These are phyloP conservation scores for Colletes latitarsis DNA, from an alignment of 1,140 invertebrate species.

Conservation along the genomic window DNA sequence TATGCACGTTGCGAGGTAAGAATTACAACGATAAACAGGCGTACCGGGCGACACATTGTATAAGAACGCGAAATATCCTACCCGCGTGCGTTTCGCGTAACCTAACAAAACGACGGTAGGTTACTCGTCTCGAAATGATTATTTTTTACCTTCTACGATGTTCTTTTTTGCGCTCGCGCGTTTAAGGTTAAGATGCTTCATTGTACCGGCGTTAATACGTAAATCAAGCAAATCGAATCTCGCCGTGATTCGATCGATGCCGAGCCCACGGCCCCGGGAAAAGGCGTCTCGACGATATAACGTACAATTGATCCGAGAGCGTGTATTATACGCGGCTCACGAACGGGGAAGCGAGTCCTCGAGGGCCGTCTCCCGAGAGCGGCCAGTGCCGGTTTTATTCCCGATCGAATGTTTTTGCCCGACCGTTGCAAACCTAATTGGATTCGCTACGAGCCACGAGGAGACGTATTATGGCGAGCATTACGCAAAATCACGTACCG, in stretches of 20 bases:
- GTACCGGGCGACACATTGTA: neutral
- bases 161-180: too few species aligned
- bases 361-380: constrained; percentile 13
- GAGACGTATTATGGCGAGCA: constrained; percentile 2
- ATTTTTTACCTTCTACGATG: too few species aligned
- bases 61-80: too few species aligned
- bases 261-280: neutral
- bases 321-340: constrained; percentile 39
- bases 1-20: constrained; percentile 30
- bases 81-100: neutral
- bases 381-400: constrained; percentile 64
- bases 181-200: too few species aligned
- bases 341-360: constrained; percentile 44
- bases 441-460: constrained; percentile 59
- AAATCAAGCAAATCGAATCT: too few species aligned
- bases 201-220: too few species aligned
- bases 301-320: constrained; percentile 48
- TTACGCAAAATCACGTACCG: constrained; percentile 49
- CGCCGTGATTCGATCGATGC: too few species aligned
- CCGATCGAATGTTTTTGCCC: constrained; percentile 69
- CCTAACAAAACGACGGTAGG: neutral
- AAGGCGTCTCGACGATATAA: constrained; percentile 16
- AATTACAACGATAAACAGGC: constrained; percentile 6
- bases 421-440: constrained; percentile 70
- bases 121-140: too few species aligned